Conservation (phyloP, 2,113 vertebrate genomes). For the Ctenomys sociabilis region DNA sequence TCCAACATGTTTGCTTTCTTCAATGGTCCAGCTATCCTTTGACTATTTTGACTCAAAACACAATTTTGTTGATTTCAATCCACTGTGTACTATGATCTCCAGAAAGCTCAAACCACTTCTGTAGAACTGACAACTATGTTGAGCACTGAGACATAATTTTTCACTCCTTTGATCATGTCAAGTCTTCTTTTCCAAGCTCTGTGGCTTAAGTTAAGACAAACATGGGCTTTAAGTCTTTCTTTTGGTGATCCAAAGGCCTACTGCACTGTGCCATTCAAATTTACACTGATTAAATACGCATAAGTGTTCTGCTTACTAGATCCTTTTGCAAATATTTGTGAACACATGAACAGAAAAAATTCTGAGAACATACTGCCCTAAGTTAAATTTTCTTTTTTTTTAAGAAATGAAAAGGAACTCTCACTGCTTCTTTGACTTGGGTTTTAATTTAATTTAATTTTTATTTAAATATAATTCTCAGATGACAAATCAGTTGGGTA, state of each 20-base stretch:
- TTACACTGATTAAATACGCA: neutral
- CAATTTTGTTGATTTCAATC: neutral
- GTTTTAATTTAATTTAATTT: slow-evolving; percentile 69
- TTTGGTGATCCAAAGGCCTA: neutral
- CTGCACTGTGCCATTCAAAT: neutral
- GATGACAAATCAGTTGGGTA: slow-evolving; percentile 64
- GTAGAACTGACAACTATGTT: neutral
- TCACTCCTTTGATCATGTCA: neutral
- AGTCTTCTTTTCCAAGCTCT: neutral
- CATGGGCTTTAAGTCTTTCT: neutral
- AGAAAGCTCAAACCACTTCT: neutral
- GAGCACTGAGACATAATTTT: neutral
- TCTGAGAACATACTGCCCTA: slow-evolving; percentile 13
- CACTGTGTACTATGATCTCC: neutral
- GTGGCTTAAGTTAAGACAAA: neutral
- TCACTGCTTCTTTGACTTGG: slow-evolving; percentile 46
- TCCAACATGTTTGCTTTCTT: neutral
- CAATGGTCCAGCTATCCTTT: neutral
- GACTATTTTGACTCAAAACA: neutral
- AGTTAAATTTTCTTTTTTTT: slow-evolving; percentile 30
- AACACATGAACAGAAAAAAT: slow-evolving; percentile 25
- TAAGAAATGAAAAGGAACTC: neutral
- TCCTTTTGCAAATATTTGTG: neutral
- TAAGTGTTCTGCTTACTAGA: neutral
- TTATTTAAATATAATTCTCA: slow-evolving; percentile 68